Evolutionary conservation across 2,797 vertebrate species (phyloP).

Genomic region (Protosalanx chinensis): DNA sequence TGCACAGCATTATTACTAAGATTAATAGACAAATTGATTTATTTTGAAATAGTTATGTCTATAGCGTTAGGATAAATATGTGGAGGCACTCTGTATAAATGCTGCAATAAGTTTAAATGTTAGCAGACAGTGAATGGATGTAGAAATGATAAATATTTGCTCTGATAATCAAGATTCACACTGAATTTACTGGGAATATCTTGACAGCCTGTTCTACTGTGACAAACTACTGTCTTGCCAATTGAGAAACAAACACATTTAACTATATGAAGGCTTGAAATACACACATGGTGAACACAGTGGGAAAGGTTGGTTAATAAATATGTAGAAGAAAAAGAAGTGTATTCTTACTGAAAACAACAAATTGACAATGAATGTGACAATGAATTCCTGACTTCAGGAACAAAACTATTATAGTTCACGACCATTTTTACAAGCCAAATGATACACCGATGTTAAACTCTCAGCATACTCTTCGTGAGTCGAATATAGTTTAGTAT

Average conservation of each 20-base stretch:
- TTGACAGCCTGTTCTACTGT: not conserved
- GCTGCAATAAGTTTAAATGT: not conserved
- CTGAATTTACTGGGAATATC: constrained; percentile 4
- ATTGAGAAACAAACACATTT: not conserved
- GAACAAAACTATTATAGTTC: not conserved
- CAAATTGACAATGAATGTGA: not conserved
- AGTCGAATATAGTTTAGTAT: not conserved
- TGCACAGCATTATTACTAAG: not conserved
- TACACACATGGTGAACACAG: constrained; percentile 1
- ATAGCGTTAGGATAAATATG: not conserved
- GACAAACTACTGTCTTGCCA: constrained; percentile 23
- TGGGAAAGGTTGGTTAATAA: constrained; percentile 15
- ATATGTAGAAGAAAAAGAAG: constrained; percentile 15
- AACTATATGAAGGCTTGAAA: constrained; percentile 19
- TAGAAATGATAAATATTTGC: not conserved
- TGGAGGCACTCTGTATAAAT: not conserved
- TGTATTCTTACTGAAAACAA: not conserved
- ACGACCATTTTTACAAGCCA: not conserved
- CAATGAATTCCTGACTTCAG: too few species aligned
- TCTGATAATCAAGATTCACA: not conserved
- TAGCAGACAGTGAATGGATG: not conserved
- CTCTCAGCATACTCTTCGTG: too few species aligned
- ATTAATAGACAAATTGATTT: not conserved
- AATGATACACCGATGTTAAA: too few species aligned
- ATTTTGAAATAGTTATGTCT: not conserved